Conservation (phyloP, 2,797 vertebrate species). For the Amblyraja radiata region DNA sequence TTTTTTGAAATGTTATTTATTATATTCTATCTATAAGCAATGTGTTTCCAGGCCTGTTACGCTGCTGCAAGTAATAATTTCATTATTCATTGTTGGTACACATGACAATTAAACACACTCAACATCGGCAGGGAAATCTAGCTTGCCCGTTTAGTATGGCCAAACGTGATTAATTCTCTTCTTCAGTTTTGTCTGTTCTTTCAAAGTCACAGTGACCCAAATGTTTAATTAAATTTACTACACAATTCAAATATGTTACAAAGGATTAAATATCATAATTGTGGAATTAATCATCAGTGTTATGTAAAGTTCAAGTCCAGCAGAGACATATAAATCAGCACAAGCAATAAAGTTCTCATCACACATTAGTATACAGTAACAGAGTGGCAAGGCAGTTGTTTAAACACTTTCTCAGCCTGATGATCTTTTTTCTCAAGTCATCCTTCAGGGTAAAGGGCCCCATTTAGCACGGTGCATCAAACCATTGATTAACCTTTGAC, state of each 20-base stretch:
- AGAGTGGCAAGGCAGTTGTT: not conserved
- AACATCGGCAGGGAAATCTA: not conserved
- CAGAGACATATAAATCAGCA: not conserved
- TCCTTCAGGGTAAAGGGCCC: not conserved
- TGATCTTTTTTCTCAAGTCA: not conserved
- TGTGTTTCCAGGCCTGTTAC: too few species aligned
- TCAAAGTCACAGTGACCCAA: not conserved
- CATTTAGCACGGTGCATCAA: not conserved
- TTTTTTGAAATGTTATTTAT: too few species aligned
- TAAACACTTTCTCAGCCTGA: not conserved
- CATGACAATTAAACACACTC: too few species aligned
- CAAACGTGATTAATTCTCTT: not conserved
- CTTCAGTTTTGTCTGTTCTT: not conserved
- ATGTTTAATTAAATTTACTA: conserved; percentile 12
- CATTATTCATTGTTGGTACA: too few species aligned
- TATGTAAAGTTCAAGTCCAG: not conserved
- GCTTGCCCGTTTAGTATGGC: not conserved
- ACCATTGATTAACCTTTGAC: not conserved
- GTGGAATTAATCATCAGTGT: not conserved
- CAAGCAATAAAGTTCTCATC: not conserved
- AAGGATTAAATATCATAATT: not conserved
- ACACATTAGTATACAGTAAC: not conserved
- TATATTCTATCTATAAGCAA: too few species aligned
- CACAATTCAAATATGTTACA: not conserved
- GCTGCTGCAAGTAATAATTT: too few species aligned